phyloP scores from a whole-genome alignment of 2,113 vertebrate genomes.

The Grallaria varia region DNA sequence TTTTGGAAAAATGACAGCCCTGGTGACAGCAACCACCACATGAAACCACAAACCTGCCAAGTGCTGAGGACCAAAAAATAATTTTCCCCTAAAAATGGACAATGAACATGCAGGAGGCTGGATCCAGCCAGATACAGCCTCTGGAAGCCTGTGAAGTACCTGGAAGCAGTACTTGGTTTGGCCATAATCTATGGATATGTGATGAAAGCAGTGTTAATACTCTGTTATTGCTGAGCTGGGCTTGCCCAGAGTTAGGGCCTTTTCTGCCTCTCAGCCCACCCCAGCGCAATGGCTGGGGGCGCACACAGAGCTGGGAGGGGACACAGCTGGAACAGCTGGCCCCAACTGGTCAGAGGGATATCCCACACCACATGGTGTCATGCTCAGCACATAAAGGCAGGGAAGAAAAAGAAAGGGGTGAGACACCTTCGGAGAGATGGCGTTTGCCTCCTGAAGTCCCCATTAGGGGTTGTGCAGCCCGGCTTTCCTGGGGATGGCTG shows the following conservation, averaged over 20 bases:
- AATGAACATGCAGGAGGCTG: background rate
- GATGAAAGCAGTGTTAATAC: background rate
- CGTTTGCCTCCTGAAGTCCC: background rate
- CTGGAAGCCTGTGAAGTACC: background rate
- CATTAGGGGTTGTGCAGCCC: accelerated
- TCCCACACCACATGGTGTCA: accelerated
- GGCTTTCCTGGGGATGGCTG: background rate
- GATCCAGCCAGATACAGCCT: background rate
- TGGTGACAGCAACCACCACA: background rate
- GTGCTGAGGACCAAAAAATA: background rate
- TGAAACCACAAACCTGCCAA: background rate
- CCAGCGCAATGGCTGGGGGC: accelerated
- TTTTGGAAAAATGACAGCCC: background rate
- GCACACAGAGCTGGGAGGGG: background rate
- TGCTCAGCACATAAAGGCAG: background rate
- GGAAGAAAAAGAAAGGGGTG: accelerated
- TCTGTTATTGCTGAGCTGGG: accelerated
- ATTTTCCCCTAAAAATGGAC: background rate
- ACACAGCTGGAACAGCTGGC: background rate
- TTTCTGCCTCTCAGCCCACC: background rate
- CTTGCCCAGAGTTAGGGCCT: background rate
- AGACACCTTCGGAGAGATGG: accelerated
- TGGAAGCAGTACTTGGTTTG: background rate
- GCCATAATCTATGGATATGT: background rate
- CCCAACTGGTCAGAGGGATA: too few relatives aligned